These are phyloP conservation scores for Acheta domesticus DNA, from an alignment of 2,888 invertebrate species.

Conservation along the genomic window DNA sequence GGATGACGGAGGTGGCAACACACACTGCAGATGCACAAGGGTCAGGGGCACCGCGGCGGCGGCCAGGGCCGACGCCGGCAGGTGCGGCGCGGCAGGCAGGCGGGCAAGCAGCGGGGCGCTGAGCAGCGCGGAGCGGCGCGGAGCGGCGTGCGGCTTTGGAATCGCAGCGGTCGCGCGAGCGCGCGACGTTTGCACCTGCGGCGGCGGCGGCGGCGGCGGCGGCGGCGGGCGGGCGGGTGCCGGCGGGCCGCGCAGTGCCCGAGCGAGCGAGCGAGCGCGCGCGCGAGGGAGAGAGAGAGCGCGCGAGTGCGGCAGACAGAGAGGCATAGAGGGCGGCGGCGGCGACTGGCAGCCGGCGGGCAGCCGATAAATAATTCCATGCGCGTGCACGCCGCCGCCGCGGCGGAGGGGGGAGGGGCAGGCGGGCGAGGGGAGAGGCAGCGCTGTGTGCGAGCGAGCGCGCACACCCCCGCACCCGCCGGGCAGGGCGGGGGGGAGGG, in stretches of 20 bases:
- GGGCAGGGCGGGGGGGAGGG: neutral
- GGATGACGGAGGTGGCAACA: neutral
- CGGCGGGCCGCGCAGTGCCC: constrained; percentile 19
- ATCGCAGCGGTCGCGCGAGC: neutral
- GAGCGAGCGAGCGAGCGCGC: neutral
- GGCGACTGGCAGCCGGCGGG: neutral
- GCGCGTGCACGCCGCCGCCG: constrained; percentile 11
- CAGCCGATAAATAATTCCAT: constrained; percentile 22
- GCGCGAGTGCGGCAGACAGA: neutral
- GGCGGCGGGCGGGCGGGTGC: neutral
- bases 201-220: neutral
- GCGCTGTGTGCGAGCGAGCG: neutral
- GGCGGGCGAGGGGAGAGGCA: constrained; percentile 19
- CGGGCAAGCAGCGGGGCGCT: neutral
- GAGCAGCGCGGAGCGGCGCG: neutral
- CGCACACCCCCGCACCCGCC: neutral
- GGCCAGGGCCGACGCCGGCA: neutral
- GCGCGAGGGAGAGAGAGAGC: neutral
- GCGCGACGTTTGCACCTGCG: constrained; percentile 23
- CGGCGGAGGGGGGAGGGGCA: neutral
- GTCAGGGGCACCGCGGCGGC: neutral
- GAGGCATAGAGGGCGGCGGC: neutral
- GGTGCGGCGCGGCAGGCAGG: neutral
- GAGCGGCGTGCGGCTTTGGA: neutral
- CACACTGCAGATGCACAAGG: neutral